Conservation (phyloP, 2,888 invertebrate genomes). For the Pammene aurita region DNA sequence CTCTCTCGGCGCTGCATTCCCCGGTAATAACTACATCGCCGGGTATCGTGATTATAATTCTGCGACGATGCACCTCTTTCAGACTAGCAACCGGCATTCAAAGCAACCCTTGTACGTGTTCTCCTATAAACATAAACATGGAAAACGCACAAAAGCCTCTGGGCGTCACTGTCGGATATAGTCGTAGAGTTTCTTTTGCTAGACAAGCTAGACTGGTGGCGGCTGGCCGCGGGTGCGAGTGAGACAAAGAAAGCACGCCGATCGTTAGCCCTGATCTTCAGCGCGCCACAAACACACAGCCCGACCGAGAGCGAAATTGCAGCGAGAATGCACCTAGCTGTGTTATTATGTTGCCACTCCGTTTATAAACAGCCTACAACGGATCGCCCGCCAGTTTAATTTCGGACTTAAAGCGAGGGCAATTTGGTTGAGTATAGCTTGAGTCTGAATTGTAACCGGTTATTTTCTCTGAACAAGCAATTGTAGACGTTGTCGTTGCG, state of each 20-base stretch:
- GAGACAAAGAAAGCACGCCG: slow-evolving; percentile 70
- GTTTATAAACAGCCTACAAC: slow-evolving; percentile 72
- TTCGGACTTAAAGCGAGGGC: slow-evolving; percentile 52
- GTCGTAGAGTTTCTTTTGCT: slow-evolving; percentile 81
- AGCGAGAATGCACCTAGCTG: slow-evolving; percentile 83
- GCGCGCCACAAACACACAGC: slow-evolving; percentile 83
- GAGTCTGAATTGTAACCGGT: slow-evolving; percentile 64
- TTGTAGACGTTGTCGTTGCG: slow-evolving; percentile 76
- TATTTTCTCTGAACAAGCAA: slow-evolving; percentile 74
- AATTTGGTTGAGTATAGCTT: slow-evolving; percentile 58
- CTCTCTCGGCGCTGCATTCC: slow-evolving; percentile 39
- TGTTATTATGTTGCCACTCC: slow-evolving; percentile 74
- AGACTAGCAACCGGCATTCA: slow-evolving; percentile 68
- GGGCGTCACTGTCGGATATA: slow-evolving; percentile 80
- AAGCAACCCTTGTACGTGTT: slow-evolving; percentile 80
- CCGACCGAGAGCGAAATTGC: slow-evolving; percentile 84
- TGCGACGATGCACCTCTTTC: slow-evolving; percentile 41
- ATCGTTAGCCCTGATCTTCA: slow-evolving; percentile 84
- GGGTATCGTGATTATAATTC: slow-evolving; percentile 38
- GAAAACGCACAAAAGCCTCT: slow-evolving; percentile 83
- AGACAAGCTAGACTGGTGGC: slow-evolving; percentile 58
- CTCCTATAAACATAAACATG: slow-evolving; percentile 82
- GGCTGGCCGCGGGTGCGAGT: slow-evolving; percentile 58
- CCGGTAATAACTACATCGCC: slow-evolving; percentile 66
- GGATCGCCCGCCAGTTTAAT: slow-evolving; percentile 50